Percentiles rank a stretch among this genome's conserved stretches.
Evolutionary conservation across 2,888 invertebrate genomes (phyloP).

Genomic region (Netelia melanura): DNA sequence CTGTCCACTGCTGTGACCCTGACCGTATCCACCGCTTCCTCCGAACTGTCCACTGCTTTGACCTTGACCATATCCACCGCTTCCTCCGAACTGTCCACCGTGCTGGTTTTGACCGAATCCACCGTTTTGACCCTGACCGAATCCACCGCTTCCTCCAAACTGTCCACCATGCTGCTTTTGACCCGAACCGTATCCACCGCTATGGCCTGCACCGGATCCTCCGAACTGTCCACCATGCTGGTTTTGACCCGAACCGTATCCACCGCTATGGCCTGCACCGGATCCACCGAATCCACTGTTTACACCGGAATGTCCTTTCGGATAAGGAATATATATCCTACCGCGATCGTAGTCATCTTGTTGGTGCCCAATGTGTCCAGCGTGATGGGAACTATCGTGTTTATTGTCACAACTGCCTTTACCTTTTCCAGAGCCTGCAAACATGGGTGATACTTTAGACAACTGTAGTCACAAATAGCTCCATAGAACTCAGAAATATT

Average conservation of each 20-base stretch:
- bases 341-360: not conserved
- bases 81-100: not conserved
- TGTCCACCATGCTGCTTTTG: not conserved
- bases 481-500: no score
- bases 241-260: not conserved
- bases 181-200: not conserved
- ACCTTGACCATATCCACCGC: not conserved
- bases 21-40: not conserved
- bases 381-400: no score
- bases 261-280: not conserved
- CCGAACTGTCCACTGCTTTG: not conserved
- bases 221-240: not conserved
- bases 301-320: not conserved
- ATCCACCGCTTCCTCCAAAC: not conserved
- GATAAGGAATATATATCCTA: no score
- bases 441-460: no score
- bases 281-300: no score
- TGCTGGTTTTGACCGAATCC: not conserved
- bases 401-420: no score
- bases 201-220: no score
- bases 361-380: not conserved
- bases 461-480: no score
- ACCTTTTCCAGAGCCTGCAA: no score
- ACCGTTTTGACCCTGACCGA: not conserved
- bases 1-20: not conserved